Base-by-base conservation (phyloP, 2,888 invertebrate genomes). In the Leptarthrus brevirostris region DNA sequence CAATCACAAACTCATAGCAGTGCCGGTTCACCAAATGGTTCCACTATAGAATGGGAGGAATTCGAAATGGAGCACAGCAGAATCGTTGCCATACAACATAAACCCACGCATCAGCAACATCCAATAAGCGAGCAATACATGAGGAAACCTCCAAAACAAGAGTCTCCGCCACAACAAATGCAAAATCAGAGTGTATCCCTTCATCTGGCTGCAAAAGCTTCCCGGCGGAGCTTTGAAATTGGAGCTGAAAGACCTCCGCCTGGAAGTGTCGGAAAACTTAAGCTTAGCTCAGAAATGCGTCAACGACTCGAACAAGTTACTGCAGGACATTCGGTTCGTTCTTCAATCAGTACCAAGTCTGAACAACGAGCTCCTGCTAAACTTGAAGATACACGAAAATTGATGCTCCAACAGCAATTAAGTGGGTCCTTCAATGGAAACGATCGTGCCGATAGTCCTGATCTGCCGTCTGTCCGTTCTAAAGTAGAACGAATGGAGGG, bases 221-320 rank as follows among this genome's bases (percentile, higher is more conserved):
- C 81, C 1, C 80, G 82, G 74, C 86, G 91, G 74, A 92, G 92
- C 76, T 92, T 93, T 79, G 94, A 94, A 82, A 91, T 94, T 20
- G 93, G 94, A 0, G 93, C 93, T 0, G 90, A 92, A 74, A 87
- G 93, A 47, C 94, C 93, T 0, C 91, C 92, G 0, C 94, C 94
- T 0, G 95, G 95, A 1, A 95, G 94, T 81, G 93, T 96, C 3
- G 96, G 96, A 0, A 96, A 96, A 83, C 84, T 96, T 0, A 93
- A 95, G 80, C 88, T 96, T 6, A 95, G 95, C 81, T 93, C 94
- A 0, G 96, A 96, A 86, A 96, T 96, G 96, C 89, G 95, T 12
- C 93, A 94, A 80, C 88, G 96, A 77, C 83, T 96, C 75, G 96
- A 96, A 82, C 90, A 93, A 82, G 95, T 96, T 0, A 96, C 95